Evolutionary conservation across 1,140 invertebrate genomes (phyloP), one percentile per base, ranked within the genome.

Genomic region (Magallana ariakensis): DNA sequence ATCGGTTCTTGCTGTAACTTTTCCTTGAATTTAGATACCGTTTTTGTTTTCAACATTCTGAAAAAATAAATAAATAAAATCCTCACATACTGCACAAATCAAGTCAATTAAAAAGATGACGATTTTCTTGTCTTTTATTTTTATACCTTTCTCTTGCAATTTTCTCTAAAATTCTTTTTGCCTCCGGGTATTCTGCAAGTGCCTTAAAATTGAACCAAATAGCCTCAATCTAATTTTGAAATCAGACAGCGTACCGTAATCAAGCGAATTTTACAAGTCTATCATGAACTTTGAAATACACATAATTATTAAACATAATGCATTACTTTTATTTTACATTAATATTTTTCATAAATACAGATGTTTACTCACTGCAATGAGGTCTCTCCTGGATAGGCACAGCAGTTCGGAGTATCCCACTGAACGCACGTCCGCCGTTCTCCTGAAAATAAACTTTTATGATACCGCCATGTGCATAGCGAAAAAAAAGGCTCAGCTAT

Each of bases 341-440:
- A 33, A 33, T 33, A 46, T 4, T 46, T 46, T 46, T 46, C 33
- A 46, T 46, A 46, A 46, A 46, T 46, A 46, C 33, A 46, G 33
- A 46, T 46, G 2, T 46, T 46, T 46, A 85, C 99, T 98, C 16
- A 98, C 98, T 0, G 97, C 96, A 53, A 99, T 94, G 0, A 99
- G 97, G 92, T 99, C 98, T 95, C 98, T 97, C 15, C 98, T 96
- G 0, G 98, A 99, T 0, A 99, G 95, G 80, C 98, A 98, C 93
- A 99, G 98, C 0, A 99, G 95, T 93, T 99, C 98, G 0, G 98
- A 98, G 91, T 99, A 99, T 0, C 98, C 98, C 9, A 99, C 97
- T 1, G 98, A 98, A 87, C 98, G 95, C 0, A 99, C 98, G 94
- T 99, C 98, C 16, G 98, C 98, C 87, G 98, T 99, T 84, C 98